Evolutionary conservation across 2,113 vertebrate species (phyloP), one percentile per base, ranked within the genome.

Genomic region (Sarotherodon lohbergeri): DNA sequence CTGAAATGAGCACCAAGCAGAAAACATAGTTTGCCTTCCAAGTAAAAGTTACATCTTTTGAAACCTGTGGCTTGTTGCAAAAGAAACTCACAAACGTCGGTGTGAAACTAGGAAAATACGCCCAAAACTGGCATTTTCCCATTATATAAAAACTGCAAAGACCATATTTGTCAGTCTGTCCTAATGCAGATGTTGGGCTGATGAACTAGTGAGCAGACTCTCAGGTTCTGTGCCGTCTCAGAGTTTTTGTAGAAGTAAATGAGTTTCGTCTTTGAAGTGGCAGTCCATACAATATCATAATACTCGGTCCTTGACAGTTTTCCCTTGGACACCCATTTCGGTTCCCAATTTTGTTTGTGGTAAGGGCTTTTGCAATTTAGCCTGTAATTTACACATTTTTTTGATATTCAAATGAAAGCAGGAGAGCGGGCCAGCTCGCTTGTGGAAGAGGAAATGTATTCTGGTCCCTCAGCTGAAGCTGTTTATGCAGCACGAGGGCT

Each of bases 11-110:
- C 36, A 43, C 0, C 3, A 24, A 41, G 63, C 9, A 68, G n/a
- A 71, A 43, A 24, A 71, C 36, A 71, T 71, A 71, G 1, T 71
- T 24, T 43, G 36, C n/a, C 66, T 43, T 71, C 0, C 0, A 71
- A 71, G 39, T 71, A 71, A 71, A 71, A 24, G 36, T 71, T 43
- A 9, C 39, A 43, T 24, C 12, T 1, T 71, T 71, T 43, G 39
- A 71, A 43, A 71, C 36, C 19, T 71, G 6, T 0, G 4, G 12
- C 7, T 71, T 43, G 36, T 9, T 71, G 36, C 22, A 43, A 43
- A 71, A 43, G 14, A 43, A 71, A 71, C 66, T 71, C 36, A 71
- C 4, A 71, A 24, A 71, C 12, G 1, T 16, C 12, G 43, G 12
- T 43, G 43, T 71, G n/a, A 24, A 71, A 0, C 12, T 71, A 43